Base-by-base conservation (phyloP, 2,113 vertebrate species). In the Podocnemis expansa region DNA sequence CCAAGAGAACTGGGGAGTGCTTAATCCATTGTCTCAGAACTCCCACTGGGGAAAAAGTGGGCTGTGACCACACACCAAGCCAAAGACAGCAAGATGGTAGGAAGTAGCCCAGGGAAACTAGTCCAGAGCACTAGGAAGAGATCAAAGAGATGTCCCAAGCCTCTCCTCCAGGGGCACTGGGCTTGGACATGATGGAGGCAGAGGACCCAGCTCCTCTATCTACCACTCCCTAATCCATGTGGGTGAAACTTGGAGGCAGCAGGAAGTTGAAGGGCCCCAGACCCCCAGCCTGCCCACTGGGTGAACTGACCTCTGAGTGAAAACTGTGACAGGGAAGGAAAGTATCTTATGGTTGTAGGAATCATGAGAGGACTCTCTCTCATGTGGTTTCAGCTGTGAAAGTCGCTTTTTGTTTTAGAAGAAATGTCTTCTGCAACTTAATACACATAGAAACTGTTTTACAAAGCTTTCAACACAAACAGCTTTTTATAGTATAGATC, bases 361-460 rank as follows among this genome's bases (percentile, higher is more conserved):
- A 96, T 91, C 95, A 94, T 94, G 91, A 93, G 91, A 63, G 84
- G 49, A 95, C 82, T 85, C 96, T 94, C 96, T 94, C 96, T 96
- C 54, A 96, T 94, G 97, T 93, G 91, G 90, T 93, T 97, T 97
- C 87, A 85, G 91, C 93, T 96, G 88, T 88, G 90, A 97, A 86
- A 45, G 56, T 45, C 43, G 73, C 22, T 45, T 75, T 75, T 75
- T 4, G 41, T 43, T 75, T 96, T 76, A 58, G 73, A 83, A 93
- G 93, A 90, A 90, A 60, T 52, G 89, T 93, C 87, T 93, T 95
- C 91, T 88, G 95, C 88, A 96, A 82, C 73, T 52, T 84, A 93
- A 87, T 93, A 89, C 89, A 94, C 67, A 63, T 84, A 58, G 63
- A 43, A 89, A 90, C 63, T 86, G 90, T 97, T 95, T 94, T 73